Percentiles rank a stretch among this genome's conserved stretches.
Evolutionary conservation across 1,140 invertebrate genomes (phyloP).

Genomic region (Alviniconcha marisindica): DNA sequence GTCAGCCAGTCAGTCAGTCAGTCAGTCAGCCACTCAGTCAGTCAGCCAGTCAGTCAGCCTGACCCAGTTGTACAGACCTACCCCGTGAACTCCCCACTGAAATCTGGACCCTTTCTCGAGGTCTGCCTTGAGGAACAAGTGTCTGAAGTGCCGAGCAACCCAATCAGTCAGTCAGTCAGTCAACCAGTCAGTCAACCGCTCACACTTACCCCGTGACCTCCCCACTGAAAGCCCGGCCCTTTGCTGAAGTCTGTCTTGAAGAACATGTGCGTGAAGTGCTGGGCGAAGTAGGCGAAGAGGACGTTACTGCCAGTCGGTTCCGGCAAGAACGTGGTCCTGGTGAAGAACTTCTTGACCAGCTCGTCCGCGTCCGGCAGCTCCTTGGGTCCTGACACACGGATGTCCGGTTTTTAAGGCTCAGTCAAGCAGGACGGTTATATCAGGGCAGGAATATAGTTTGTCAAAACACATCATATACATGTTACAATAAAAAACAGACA

Average conservation of each 20-base stretch:
- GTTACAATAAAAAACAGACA: background rate
- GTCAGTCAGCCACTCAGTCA: no score
- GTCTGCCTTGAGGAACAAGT: constrained; percentile 78
- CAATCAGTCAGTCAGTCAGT: no score
- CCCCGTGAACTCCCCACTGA: no score
- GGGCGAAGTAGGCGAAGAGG: constrained; percentile 76
- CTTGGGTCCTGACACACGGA: constrained; percentile 55
- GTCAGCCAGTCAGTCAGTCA: no score
- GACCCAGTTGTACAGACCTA: no score
- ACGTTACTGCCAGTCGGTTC: constrained; percentile 75
- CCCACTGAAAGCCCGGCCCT: constrained; percentile 73
- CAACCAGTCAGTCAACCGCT: no score
- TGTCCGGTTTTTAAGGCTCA: background rate
- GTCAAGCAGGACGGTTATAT: background rate
- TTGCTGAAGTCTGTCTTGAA: constrained; percentile 75
- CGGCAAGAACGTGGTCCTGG: constrained; percentile 72
- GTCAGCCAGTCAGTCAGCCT: no score
- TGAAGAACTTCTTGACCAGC: constrained; percentile 73
- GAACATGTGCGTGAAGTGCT: constrained; percentile 78
- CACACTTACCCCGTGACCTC: constrained; percentile 74
- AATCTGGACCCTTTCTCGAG: no score
- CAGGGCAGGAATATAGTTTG: no score
- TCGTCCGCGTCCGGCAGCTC: constrained; percentile 62
- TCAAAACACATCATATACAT: no score
- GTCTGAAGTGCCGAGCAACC: constrained; percentile 77